Conservation (phyloP, 64 coral and sea anemone genomes). For the Montipora cactus region DNA sequence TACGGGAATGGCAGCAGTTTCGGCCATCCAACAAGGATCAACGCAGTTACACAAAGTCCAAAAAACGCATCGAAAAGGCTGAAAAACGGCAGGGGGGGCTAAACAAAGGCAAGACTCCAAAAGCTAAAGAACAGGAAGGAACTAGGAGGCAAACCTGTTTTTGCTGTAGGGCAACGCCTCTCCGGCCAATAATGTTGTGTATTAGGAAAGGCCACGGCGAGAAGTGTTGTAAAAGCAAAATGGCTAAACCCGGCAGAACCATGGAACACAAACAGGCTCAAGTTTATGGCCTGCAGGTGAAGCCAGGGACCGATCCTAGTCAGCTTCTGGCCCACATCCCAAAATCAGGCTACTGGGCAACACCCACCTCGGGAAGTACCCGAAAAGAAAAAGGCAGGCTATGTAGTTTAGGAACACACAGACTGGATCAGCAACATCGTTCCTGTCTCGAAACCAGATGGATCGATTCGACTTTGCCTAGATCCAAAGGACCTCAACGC, state of each 20-base stretch:
- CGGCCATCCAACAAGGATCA: constrained; percentile 27
- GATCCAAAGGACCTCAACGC: constrained; percentile 51
- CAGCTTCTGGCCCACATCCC: background rate
- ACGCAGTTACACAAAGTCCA: constrained; percentile 2
- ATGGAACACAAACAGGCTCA: background rate
- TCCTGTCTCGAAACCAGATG: constrained; percentile 31
- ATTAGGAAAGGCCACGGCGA: background rate
- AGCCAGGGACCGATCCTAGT: background rate
- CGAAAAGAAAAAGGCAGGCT: too few relatives aligned
- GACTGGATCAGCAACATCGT: constrained; percentile 1
- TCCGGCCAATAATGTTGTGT: constrained; percentile 13
- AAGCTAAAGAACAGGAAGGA: background rate
- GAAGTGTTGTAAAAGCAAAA: constrained; percentile 24
- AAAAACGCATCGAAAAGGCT: background rate
- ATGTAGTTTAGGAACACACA: constrained; percentile 49
- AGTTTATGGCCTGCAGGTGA: background rate
- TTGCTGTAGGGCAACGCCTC: background rate
- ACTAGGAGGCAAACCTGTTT: background rate
- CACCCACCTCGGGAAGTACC: background rate
- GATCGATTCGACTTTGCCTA: constrained; percentile 57
- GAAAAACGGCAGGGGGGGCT: background rate
- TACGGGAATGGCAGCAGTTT: background rate
- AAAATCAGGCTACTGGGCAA: background rate
- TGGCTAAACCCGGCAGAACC: background rate
- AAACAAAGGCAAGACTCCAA: background rate